Conservation (phyloP, 2,113 vertebrate species). For the Vidua macroura region DNA sequence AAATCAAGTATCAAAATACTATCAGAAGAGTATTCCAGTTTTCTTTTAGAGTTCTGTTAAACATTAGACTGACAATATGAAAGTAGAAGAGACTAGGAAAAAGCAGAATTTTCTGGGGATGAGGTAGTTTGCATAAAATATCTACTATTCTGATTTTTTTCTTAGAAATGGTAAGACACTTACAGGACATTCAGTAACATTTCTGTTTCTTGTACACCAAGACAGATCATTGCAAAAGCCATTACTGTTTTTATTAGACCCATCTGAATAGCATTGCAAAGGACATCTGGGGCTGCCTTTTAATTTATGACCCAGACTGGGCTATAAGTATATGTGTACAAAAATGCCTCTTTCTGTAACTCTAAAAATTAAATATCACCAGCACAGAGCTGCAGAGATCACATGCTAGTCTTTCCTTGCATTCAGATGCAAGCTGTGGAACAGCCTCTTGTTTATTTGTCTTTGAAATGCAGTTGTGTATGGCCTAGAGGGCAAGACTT, state of each 20-base stretch:
- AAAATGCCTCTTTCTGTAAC: background rate
- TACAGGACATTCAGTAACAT: background rate
- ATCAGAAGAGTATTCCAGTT: background rate
- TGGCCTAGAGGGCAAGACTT: background rate
- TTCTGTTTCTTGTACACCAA: background rate
- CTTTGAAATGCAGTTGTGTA: background rate
- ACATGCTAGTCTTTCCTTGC: background rate
- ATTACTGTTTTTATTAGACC: background rate
- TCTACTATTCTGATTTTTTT: background rate
- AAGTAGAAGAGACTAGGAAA: background rate
- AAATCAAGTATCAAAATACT: background rate
- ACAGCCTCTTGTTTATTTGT: background rate
- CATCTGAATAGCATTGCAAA: background rate
- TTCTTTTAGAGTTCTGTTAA: background rate
- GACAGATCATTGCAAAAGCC: background rate
- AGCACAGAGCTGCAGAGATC: background rate
- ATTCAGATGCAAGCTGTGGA: background rate
- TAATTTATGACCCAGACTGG: background rate
- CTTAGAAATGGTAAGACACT: background rate
- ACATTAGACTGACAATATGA: background rate
- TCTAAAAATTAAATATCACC: background rate
- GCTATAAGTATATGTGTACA: background rate
- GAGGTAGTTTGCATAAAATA: background rate
- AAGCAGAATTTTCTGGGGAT: background rate
- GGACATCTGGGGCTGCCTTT: background rate